Evolutionary conservation across 30 jellyfish, hydroid and myxozoan species (phyloP), one percentile per base, ranked within the genome.

Genomic region (Hydra vulgaris): DNA sequence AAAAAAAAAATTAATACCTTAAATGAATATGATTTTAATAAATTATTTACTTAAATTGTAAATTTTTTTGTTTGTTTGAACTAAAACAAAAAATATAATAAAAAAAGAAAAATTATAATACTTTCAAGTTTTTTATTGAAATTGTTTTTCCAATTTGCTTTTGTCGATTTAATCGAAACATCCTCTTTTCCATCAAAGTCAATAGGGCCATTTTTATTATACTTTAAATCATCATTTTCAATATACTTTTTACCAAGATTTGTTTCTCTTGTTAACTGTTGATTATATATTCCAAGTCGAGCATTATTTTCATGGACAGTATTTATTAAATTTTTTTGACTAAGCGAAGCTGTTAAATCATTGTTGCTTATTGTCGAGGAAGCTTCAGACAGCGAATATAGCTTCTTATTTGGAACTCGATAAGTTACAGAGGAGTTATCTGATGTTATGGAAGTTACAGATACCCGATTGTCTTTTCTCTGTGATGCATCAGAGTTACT

Each of bases 371-470:
- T 12, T 3, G 5, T 40, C 12, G 12, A 40, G 12, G 61, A 40
- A 40, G 61, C 61, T 40, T 40, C 61, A 40, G 61, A 12, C 12
- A 40, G 12, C 68, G 88, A 21, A 25, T 21, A 1, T 71, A 81
- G 21, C 54, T 24, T 52, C 22, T n/a, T 22, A 73, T 74, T 66
- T 79, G 78, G 26, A 72, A 77, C 79, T 54, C 78, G 23, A 77
- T 73, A 1, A 5, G 61, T 40, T 3, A 40, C 12, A 5, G 80
- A 53, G 52, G 74, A 23, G 7, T 79, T 76, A 17, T 78, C 85
- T 72, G 71, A 76, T 15, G 23, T 66, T 12, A 83, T 66, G 21
- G 84, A 79, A 23, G 88, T 71, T 0, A 79, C 79, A 15, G 27
- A 27, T 23, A 74, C 27, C 17, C 53, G 88, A 20, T 55, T 52